Evolutionary conservation across 1,140 invertebrate genomes (phyloP), one percentile per base, ranked within the genome.

Genomic region (Temnothorax longispinosus): DNA sequence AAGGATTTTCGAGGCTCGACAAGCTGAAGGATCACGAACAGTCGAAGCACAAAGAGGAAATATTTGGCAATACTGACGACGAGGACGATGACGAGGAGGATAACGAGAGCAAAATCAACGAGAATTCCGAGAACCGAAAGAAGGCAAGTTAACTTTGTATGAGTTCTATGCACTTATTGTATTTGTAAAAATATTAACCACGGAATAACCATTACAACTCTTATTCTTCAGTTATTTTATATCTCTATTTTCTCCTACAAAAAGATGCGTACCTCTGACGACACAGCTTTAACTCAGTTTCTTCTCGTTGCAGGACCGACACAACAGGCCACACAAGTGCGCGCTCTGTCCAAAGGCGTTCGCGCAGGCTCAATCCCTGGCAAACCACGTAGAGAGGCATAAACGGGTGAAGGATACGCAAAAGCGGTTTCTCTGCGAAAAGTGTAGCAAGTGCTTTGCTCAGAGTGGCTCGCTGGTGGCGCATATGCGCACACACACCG

Each of bases 401-500:
- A 94, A 93, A 32, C 91, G 93, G 0, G 92, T 91, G 0, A 94
- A 93, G 56, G 93, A 95, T 32, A 92, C 94, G 1, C 93, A 94
- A n/a, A 94, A 94, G 41, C 90, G 94, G 8, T 95, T 94, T 65
- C 84, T 95, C 0, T 95, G 94, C 27, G 94, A 95, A 67, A 92
- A 94, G 10, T 95, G 94, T 72, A 95, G 94, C 72, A 95, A 95
- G 64, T 94, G 93, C 74, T 95, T 95, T 44, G 94, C 94, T 7
- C 94, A 95, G 54, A 94, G 93, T 85, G 94, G 94, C 7, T 94
- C 93, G 2, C 52, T 95, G 21, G 93, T 94, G 1, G 94, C 94
- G 4, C 94, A 95, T 74, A 94, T 95, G 94, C 92, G 94, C 32
- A 94, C 94, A 0, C 94, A 95, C 69, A 95, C 94, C 0, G 94